Conservation (phyloP, 2,797 vertebrate genomes). For the Psittacula echo region DNA sequence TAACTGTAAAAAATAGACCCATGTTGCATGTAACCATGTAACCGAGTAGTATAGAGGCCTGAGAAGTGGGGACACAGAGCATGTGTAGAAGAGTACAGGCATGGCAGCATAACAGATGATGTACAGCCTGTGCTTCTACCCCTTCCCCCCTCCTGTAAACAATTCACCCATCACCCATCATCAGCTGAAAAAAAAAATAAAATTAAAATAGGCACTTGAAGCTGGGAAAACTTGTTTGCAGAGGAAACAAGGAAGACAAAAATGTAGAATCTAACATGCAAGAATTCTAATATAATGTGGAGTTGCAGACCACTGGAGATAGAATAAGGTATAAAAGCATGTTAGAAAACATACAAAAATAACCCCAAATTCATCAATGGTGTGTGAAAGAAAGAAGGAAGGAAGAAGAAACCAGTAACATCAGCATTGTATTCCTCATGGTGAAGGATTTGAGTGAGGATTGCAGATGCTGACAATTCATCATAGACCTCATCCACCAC, state of each 20-base stretch:
- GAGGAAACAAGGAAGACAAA: not conserved
- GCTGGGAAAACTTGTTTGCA: not conserved
- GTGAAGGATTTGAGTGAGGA: not conserved
- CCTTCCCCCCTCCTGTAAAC: not conserved
- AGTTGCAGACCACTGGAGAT: not conserved
- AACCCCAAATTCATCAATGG: not conserved
- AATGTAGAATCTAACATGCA: not conserved
- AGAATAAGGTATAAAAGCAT: fast-evolving
- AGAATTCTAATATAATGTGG: not conserved
- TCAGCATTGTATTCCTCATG: not conserved
- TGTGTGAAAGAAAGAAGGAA: not conserved
- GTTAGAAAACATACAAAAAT: not conserved
- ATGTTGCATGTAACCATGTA: not conserved
- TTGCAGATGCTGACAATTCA: not conserved
- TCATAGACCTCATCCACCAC: not conserved
- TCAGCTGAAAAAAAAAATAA: not conserved
- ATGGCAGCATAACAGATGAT: not conserved
- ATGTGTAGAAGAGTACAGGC: not conserved
- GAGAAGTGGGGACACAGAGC: not conserved
- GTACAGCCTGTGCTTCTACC: not conserved
- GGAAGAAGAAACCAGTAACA: not conserved
- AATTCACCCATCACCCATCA: not conserved
- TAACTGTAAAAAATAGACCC: not conserved
- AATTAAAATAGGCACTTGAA: not conserved
- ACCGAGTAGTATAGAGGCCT: not conserved